Conservation (phyloP, 1,140 invertebrate species). For the Aricia agestis region DNA sequence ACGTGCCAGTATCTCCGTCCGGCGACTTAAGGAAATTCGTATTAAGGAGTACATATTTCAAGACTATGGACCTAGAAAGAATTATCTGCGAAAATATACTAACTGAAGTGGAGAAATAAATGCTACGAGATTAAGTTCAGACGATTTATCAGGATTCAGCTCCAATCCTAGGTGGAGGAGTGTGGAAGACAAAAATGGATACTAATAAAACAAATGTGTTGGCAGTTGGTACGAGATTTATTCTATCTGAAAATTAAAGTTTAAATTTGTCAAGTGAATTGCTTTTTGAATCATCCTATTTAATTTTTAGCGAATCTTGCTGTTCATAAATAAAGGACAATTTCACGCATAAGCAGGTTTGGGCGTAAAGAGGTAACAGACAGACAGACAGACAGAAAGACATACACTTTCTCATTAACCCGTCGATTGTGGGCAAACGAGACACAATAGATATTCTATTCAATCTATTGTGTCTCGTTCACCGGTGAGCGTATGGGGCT, state of each 20-base stretch:
- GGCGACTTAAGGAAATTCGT: neutral
- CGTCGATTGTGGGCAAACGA: no score
- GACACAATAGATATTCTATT: no score
- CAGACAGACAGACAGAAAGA: no score
- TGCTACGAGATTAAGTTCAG: conserved; percentile 1
- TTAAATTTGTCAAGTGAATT: neutral
- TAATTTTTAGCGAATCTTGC: neutral
- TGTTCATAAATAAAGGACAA: no score
- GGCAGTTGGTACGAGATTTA: neutral
- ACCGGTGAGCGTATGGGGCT: no score
- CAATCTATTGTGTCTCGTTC: no score
- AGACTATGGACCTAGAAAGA: conserved; percentile 1
- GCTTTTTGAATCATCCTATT: neutral
- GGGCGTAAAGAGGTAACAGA: no score
- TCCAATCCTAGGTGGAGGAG: neutral
- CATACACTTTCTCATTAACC: no score
- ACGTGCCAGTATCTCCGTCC: neutral
- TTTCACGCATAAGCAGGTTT: no score
- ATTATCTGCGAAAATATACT: neutral
- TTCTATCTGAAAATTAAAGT: conserved; percentile 7
- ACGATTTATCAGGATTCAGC: conserved; percentile 12
- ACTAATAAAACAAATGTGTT: conserved; percentile 4
- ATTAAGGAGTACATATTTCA: conserved; percentile 1
- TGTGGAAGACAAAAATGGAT: conserved; percentile 9
- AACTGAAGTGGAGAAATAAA: neutral